Base-by-base conservation (phyloP, 2,888 invertebrate genomes). In the Halictus quadricinctus region DNA sequence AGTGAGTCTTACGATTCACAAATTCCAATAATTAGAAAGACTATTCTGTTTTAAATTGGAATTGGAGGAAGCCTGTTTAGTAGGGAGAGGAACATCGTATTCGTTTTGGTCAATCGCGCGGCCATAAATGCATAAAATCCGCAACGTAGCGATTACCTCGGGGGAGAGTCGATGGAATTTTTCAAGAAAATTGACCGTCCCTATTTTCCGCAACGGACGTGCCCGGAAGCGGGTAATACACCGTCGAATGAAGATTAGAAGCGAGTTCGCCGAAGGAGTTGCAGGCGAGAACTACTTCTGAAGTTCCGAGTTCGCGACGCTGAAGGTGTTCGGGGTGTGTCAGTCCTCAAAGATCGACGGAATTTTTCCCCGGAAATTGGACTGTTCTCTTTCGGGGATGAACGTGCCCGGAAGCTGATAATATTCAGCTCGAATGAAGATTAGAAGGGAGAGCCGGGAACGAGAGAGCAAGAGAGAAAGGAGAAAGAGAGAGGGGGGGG, bases 361-460 rank as follows among this genome's bases (percentile, higher is more conserved):
- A 58, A 77, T 82, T 74, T 77, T 82, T 70, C 60, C 77, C 25
- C 58, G 66, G 64, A 60, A 76, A 50, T 64, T 48, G 76, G 36
- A 13, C 46, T 75, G 54, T 54, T 46, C 70, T 48, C 7, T 72
- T 84, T 60, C 8, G 6, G 21, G 77, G 76, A 81, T 74, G 73
- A 25, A 70, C 69, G 81, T 77, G 76, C 58, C 48, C 69, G 73
- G 72, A 46, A 50, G 80, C 43, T 54, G 69, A 74, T 36, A 36
- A 78, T 70, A 75, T 74, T 69, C 48, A 50, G 29, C 64, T 12
- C 18, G 79, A 21, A 75, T 70, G 58, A 29, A 41, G 70, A 75
- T 74, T 80, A 46, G 58, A 48, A 46, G 54, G 69, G 46, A 79
- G 41, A 66, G 29, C 15, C 29, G 8, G 8, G 15, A 36, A 15